A percentile compares a stretch with the other conserved stretches of the same genome.
Evolutionary conservation across 2,113 vertebrate genomes (phyloP).

Genomic region (Rhinichthys klamathensis): DNA sequence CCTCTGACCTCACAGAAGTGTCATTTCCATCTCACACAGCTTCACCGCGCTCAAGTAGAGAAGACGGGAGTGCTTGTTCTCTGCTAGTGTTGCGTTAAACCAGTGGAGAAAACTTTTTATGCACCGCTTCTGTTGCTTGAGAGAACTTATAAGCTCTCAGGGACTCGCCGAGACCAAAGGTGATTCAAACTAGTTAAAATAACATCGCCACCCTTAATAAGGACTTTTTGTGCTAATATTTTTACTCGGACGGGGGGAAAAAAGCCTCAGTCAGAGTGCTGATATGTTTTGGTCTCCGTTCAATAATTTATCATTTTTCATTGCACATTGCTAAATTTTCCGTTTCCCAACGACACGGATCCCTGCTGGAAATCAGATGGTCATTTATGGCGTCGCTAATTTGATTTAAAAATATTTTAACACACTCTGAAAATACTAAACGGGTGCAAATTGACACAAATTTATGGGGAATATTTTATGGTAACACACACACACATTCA

Average conservation of each 20-base stretch:
- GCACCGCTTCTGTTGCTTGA: conserved; percentile 70
- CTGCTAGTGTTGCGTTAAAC: conserved; percentile 68
- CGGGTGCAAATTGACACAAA: conserved; percentile 59
- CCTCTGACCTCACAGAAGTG: conserved; percentile 23
- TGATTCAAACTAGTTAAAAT: conserved; percentile 76
- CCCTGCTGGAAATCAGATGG: conserved; percentile 68
- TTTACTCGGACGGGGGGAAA: conserved; percentile 63
- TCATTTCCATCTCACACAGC: conserved; percentile 56
- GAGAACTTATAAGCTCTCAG: conserved; percentile 76
- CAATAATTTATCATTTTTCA: conserved; percentile 69
- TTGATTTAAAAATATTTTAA: conserved; percentile 66
- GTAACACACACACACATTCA: neutral
- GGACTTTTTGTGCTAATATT: conserved; percentile 76
- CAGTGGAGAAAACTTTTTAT: conserved; percentile 74
- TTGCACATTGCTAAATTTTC: conserved; percentile 61
- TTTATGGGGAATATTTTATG: conserved; percentile 15
- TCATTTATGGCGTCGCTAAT: conserved; percentile 73
- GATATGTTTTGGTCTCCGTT: conserved; percentile 70
- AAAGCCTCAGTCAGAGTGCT: conserved; percentile 60
- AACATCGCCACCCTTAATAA: conserved; percentile 77
- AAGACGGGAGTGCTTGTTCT: conserved; percentile 75
- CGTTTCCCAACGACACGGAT: conserved; percentile 56
- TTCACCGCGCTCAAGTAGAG: conserved; percentile 52
- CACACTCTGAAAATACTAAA: conserved; percentile 50
- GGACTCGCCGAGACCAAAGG: conserved; percentile 70